phyloP scores from a whole-genome alignment of 23 tunicate species.

The Ciona savignyi region DNA sequence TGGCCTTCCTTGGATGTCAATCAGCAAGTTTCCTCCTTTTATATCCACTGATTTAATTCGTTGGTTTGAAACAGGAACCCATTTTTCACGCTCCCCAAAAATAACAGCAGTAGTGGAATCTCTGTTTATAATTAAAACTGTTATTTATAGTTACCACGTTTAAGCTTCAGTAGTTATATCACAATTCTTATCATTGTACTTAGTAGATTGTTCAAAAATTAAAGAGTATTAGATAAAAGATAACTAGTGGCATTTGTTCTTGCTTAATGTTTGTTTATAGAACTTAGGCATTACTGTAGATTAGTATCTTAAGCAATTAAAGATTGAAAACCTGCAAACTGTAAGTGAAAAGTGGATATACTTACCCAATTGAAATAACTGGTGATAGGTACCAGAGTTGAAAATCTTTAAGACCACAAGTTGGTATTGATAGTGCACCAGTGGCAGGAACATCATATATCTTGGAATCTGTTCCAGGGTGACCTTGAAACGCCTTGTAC shows the following conservation, averaged over 20 bases:
- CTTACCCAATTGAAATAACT: slow-evolving; percentile 40
- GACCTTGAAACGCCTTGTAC: slow-evolving; percentile 65
- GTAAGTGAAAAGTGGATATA: not conserved
- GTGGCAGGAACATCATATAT: slow-evolving; percentile 16
- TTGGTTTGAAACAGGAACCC: slow-evolving; percentile 71
- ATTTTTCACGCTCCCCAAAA: slow-evolving; percentile 68
- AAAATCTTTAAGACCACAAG: slow-evolving; percentile 59
- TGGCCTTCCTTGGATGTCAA: slow-evolving; percentile 52
- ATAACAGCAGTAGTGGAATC: slow-evolving; percentile 17
- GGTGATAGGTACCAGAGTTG: slow-evolving; percentile 83
- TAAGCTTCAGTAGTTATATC: no score
- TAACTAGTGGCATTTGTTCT: no score
- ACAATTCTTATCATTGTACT: no score
- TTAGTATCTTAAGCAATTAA: no score
- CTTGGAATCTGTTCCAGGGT: slow-evolving; percentile 46
- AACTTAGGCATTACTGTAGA: no score
- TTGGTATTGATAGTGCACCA: slow-evolving; percentile 16
- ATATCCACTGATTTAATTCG: slow-evolving; percentile 43
- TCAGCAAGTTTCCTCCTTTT: slow-evolving; percentile 45
- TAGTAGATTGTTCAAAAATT: no score
- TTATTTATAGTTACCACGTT: no score
- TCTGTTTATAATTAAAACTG: slow-evolving; percentile 24
- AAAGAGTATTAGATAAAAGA: no score
- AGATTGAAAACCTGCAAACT: not conserved
- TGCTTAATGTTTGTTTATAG: no score